phyloP scores from a whole-genome alignment of 2,797 vertebrate species.

The Lemur catta region DNA sequence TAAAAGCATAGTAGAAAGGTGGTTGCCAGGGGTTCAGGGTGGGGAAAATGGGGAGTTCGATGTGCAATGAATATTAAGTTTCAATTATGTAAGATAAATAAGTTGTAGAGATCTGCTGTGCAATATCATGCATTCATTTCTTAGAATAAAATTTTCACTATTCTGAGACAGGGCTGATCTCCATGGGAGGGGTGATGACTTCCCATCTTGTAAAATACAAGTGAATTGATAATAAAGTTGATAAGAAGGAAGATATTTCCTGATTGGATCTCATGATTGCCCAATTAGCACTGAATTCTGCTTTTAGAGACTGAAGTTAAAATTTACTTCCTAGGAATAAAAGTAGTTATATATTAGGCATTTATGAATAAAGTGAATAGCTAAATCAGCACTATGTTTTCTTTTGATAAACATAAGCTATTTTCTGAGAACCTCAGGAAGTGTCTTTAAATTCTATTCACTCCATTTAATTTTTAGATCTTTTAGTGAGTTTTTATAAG shows the following conservation, averaged over 20 bases:
- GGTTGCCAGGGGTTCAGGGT: neutral
- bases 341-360: neutral
- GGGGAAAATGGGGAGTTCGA: neutral
- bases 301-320: constrained; percentile 6
- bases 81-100: neutral
- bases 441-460: neutral
- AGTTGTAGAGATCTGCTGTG: neutral
- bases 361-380: neutral
- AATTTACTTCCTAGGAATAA: constrained; percentile 12
- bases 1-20: neutral
- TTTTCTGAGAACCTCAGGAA: neutral
- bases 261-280: neutral
- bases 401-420: neutral
- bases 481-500: neutral
- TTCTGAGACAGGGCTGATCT: neutral
- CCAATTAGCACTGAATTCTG: neutral
- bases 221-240: neutral
- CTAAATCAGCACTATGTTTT: neutral
- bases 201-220: neutral
- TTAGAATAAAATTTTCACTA: neutral
- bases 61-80: neutral
- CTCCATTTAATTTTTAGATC: neutral
- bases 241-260: neutral
- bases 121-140: neutral
- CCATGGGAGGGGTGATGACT: neutral